phyloP scores from a whole-genome alignment of 2,797 vertebrate species.

The Ambastaia sidthimunki region DNA sequence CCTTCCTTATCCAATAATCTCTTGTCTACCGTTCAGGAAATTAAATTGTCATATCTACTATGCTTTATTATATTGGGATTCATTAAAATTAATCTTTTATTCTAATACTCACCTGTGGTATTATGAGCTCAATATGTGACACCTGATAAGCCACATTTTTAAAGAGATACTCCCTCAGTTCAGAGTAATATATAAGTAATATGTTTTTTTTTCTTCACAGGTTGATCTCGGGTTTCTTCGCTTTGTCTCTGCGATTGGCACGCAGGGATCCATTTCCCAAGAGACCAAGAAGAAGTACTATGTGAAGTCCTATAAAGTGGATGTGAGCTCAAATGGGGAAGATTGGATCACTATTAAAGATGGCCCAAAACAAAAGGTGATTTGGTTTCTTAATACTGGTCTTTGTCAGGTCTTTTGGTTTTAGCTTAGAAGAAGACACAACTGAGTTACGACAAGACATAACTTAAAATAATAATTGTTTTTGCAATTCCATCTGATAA shows the following conservation, averaged over 20 bases:
- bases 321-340: slow-evolving; percentile 96
- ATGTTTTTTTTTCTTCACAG: slow-evolving; percentile 69
- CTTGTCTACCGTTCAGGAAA: slow-evolving; percentile 79
- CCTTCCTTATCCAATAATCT: slow-evolving; percentile 75
- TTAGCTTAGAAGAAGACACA: no score
- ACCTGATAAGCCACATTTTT: slow-evolving; percentile 27
- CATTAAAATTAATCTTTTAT: slow-evolving; percentile 70
- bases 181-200: slow-evolving; percentile 5
- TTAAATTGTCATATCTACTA: slow-evolving; percentile 73
- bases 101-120: slow-evolving; percentile 33
- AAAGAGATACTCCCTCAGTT: slow-evolving; percentile 40
- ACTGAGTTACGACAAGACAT: no score
- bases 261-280: slow-evolving; percentile 94
- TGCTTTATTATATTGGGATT: slow-evolving; percentile 67
- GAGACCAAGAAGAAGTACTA: slow-evolving; percentile 92
- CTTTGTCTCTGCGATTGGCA: slow-evolving; percentile 92
- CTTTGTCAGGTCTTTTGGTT: no score
- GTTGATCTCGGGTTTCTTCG: slow-evolving; percentile 94
- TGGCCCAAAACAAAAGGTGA: slow-evolving; percentile 90
- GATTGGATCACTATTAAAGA: slow-evolving; percentile 98
- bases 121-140: slow-evolving; percentile 29
- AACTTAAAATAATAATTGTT: no score
- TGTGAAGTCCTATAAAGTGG: slow-evolving; percentile 91
- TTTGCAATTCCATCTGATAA: no score
- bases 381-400: slow-evolving; percentile 7